Base-by-base conservation (phyloP, 2,113 vertebrate species). In the Microcebus lehilahytsara region DNA sequence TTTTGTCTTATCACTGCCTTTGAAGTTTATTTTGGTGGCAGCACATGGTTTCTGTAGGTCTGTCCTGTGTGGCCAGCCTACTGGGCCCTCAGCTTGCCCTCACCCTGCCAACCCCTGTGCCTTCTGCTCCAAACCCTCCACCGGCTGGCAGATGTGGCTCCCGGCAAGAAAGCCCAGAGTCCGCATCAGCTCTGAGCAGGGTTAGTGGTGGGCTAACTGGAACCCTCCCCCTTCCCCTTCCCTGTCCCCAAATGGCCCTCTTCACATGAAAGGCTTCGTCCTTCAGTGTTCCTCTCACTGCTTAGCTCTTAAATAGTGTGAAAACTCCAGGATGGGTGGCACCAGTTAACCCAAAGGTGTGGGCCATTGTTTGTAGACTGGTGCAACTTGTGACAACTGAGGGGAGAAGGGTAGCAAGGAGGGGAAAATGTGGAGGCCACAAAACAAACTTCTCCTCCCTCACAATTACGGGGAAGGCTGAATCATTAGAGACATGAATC, bases 1-100 rank as follows among this genome's bases (percentile, higher is more conserved):
- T 77, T 91, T 79, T 46, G 58, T 86, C 95, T 97, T 97, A 96
- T 97, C 93, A 0, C 53, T 64, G 64, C 32, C 83, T 97, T 93
- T 98, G 96, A 97, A 96, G 96, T 85, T 95, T 95, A 67, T 96
- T 97, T 89, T 96, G 86, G 86, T 95, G 93, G 89, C 49, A 89
- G 78, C 64, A 42, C 66, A 27, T 27, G 77, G 74, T 51, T 92
- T 89, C 80, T 75, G n/a, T 30, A 25, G 7, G 25, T 91, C 89
- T 72, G 46, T 51, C 17, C 62, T 0, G 3, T 10, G 46, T 64
- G 86, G 42, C 78, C 49, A 64, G 23, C 22, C 12, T 51, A 32
- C 66, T 42, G 40, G 51, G 12, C n/a, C 9, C 60, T 53, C 3
- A 11, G 13, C 77, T 67, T 9, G 0, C 71, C 46, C 14, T 37